Evolutionary conservation across 2,888 invertebrate species (phyloP).

Genomic region (Mystacides longicornis): DNA sequence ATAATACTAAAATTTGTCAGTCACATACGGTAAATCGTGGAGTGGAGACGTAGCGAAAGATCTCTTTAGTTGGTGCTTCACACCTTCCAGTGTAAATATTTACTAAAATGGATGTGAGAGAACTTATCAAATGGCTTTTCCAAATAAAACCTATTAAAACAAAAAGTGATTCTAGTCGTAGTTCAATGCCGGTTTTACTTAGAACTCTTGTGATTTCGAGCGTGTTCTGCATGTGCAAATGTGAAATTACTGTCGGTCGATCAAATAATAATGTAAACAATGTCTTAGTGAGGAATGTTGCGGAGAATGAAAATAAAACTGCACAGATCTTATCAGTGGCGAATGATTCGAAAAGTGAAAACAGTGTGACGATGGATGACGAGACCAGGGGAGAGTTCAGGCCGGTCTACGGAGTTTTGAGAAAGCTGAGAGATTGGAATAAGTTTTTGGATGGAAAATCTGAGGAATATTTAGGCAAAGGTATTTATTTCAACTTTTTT

Average conservation of each 20-base stretch:
- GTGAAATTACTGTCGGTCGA: neutral
- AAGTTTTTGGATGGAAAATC: slow-evolving; percentile 6
- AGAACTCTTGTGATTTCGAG: neutral
- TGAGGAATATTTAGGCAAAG: slow-evolving; percentile 7
- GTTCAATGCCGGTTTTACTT: neutral
- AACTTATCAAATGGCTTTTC: slow-evolving; percentile 41
- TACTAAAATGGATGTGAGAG: slow-evolving; percentile 43
- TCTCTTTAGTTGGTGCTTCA: neutral
- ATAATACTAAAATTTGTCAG: neutral
- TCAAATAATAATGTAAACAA: neutral
- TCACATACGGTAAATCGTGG: neutral
- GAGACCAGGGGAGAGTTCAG: neutral
- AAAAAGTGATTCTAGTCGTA: neutral
- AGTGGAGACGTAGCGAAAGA: neutral
- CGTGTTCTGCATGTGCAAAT: neutral
- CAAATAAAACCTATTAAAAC: slow-evolving; percentile 16
- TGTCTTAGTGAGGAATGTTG: neutral
- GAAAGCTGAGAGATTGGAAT: neutral
- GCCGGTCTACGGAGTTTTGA: neutral
- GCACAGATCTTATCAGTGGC: neutral
- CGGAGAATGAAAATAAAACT: slow-evolving; percentile 6
- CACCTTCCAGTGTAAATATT: neutral
- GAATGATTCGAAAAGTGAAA: neutral
- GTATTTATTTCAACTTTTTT: too few species aligned
- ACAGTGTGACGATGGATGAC: neutral